Evolutionary conservation across 2,113 vertebrate species (phyloP).

Genomic region (Rhinolophus sinicus): DNA sequence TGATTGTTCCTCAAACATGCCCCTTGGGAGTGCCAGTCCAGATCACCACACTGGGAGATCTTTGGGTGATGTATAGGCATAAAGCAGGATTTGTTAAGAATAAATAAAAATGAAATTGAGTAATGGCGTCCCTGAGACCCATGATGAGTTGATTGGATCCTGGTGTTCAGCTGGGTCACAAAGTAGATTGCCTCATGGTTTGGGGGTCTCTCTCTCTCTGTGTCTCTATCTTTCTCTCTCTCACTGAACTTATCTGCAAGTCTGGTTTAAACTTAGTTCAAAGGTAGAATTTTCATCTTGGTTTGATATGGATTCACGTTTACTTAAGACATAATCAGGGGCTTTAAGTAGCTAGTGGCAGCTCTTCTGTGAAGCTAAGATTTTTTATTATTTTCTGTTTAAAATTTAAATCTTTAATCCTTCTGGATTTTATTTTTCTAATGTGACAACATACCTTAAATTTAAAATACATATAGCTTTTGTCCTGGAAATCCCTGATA

Average conservation of each 20-base stretch:
- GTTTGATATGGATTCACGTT: constrained; percentile 10
- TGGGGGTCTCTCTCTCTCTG: neutral
- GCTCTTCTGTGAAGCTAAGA: neutral
- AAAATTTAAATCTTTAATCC: constrained; percentile 44
- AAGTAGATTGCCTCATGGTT: neutral
- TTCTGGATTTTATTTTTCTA: constrained; percentile 25
- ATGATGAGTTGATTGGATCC: neutral
- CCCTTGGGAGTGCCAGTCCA: too few relatives aligned
- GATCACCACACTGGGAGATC: neutral
- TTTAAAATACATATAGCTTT: neutral
- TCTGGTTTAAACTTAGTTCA: constrained; percentile 2
- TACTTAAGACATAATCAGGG: neutral
- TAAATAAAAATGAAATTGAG: neutral
- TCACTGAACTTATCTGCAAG: neutral
- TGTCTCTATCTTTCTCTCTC: neutral
- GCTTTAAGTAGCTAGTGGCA: neutral
- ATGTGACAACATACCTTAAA: neutral
- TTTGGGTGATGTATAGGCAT: neutral
- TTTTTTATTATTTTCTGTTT: constrained; percentile 54
- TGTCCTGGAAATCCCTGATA: neutral
- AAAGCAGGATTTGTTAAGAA: neutral
- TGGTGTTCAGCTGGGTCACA: neutral
- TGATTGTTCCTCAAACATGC: neutral
- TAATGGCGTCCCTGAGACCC: neutral
- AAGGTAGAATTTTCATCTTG: constrained; percentile 29